phyloP scores from a whole-genome alignment of 1,140 invertebrate genomes.

The Heliconius nattereri region DNA sequence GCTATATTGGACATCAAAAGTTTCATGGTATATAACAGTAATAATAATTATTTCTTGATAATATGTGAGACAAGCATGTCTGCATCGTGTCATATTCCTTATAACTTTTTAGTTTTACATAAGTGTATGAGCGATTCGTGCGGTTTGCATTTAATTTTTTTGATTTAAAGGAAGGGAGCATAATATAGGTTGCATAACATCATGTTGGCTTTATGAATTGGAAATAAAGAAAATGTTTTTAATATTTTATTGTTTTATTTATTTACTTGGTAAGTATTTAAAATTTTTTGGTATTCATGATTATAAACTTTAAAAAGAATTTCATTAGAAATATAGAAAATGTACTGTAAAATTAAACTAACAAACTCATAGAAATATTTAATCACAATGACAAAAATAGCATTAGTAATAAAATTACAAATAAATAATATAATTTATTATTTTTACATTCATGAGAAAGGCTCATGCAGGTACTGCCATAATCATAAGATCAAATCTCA shows the following conservation, averaged over 20 bases:
- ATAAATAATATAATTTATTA: too few relatives aligned
- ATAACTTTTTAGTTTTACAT: slow-evolving; percentile 69
- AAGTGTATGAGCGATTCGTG: slow-evolving; percentile 48
- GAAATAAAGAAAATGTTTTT: slow-evolving; percentile 71
- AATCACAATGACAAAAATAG: too few relatives aligned
- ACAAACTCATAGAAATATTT: too few relatives aligned
- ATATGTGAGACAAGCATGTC: slow-evolving; percentile 31
- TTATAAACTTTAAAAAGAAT: too few relatives aligned
- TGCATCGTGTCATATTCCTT: slow-evolving; percentile 77
- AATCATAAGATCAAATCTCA: too few relatives aligned
- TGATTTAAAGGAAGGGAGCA: slow-evolving; percentile 54
- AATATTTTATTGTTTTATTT: slow-evolving; percentile 37
- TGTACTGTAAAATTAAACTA: too few relatives aligned
- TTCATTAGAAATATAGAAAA: too few relatives aligned
- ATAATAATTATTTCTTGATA: background rate
- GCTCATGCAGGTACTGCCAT: too few relatives aligned
- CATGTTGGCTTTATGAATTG: slow-evolving; percentile 75
- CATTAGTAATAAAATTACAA: too few relatives aligned
- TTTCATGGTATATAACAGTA: background rate
- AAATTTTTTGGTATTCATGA: too few relatives aligned
- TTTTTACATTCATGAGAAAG: too few relatives aligned
- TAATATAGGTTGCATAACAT: slow-evolving; percentile 63
- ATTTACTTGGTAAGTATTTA: slow-evolving; percentile 2
- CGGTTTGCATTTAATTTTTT: slow-evolving; percentile 70
- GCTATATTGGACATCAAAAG: background rate